These are phyloP conservation scores for Erebia aethiops DNA, from an alignment of 2,888 invertebrate species.

Conservation along the genomic window DNA sequence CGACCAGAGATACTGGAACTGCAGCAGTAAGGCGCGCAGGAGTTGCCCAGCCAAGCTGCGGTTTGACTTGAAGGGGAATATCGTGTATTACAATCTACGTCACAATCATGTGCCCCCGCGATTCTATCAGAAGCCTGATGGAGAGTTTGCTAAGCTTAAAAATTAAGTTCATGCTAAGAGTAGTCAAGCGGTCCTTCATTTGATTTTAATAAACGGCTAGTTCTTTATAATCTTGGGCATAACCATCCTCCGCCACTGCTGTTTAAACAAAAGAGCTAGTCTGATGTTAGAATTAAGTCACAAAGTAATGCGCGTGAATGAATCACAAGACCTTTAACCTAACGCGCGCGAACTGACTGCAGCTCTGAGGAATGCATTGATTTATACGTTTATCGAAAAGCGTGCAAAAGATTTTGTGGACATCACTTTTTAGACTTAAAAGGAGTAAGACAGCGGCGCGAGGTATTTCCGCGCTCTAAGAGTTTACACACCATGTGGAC, in stretches of 20 bases:
- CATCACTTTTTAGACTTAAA: too few relatives aligned
- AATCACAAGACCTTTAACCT: too few relatives aligned
- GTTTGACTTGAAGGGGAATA: slow-evolving; percentile 39
- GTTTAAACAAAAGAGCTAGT: slow-evolving; percentile 41
- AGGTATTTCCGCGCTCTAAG: too few relatives aligned
- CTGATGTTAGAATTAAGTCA: slow-evolving; percentile 38
- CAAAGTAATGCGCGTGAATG: not conserved
- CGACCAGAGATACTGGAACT: slow-evolving; percentile 48
- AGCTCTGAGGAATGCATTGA: too few relatives aligned
- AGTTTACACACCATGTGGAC: too few relatives aligned
- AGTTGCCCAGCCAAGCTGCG: slow-evolving; percentile 47
- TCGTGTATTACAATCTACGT: slow-evolving; percentile 28
- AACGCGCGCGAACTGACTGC: too few relatives aligned
- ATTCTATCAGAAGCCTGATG: slow-evolving; percentile 36
- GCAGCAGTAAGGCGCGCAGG: slow-evolving; percentile 44
- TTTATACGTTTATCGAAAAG: too few relatives aligned
- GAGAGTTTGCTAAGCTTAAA: slow-evolving; percentile 28
- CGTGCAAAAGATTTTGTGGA: too few relatives aligned
- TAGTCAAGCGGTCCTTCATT: slow-evolving; percentile 38
- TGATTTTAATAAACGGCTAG: slow-evolving; percentile 49
- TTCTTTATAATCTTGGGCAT: slow-evolving; percentile 49
- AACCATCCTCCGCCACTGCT: slow-evolving; percentile 53
- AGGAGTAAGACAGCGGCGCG: too few relatives aligned
- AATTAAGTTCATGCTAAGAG: not conserved
- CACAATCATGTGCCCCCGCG: slow-evolving; percentile 41